These are phyloP conservation scores for Cheilosia soror DNA, from an alignment of 2,888 invertebrate genomes.

Conservation along the genomic window DNA sequence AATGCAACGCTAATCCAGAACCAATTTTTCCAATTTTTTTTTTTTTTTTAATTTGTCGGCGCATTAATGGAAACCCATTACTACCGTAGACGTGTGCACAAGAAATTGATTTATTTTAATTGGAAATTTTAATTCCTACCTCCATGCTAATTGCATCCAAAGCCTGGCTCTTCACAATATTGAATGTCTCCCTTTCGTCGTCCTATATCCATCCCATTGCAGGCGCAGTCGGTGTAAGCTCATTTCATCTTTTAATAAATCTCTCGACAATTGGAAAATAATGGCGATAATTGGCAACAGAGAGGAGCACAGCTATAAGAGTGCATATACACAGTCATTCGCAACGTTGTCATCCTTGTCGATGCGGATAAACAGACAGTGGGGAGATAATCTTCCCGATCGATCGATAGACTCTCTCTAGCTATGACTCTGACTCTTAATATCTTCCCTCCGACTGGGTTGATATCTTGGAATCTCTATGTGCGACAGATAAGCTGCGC, in stretches of 20 bases:
- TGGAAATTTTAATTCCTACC: slow-evolving; percentile 74
- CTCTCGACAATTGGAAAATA: slow-evolving; percentile 74
- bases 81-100: slow-evolving; percentile 62
- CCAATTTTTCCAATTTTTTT: not conserved
- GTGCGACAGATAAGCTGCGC: slow-evolving; percentile 63
- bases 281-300: slow-evolving; percentile 74
- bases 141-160: slow-evolving; percentile 72
- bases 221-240: slow-evolving; percentile 25
- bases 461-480: slow-evolving; percentile 66
- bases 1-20: slow-evolving; percentile 32
- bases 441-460: slow-evolving; percentile 21
- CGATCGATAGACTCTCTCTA: slow-evolving; percentile 60
- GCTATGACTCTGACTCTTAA: slow-evolving; percentile 31
- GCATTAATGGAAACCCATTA: slow-evolving; percentile 72
- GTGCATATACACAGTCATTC: slow-evolving; percentile 31
- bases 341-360: slow-evolving; percentile 40
- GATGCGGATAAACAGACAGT: slow-evolving; percentile 66
- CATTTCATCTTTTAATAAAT: slow-evolving; percentile 72
- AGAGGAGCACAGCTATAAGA: slow-evolving; percentile 23
- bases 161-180: slow-evolving; percentile 9
- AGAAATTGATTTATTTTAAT: slow-evolving; percentile 75
- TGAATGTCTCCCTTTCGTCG: not conserved
- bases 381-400: slow-evolving; percentile 63
- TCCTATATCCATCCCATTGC: not conserved
- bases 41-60: slow-evolving; percentile 72